Evolutionary conservation across 2,888 invertebrate genomes (phyloP).

Genomic region (Drosophila histrio): DNA sequence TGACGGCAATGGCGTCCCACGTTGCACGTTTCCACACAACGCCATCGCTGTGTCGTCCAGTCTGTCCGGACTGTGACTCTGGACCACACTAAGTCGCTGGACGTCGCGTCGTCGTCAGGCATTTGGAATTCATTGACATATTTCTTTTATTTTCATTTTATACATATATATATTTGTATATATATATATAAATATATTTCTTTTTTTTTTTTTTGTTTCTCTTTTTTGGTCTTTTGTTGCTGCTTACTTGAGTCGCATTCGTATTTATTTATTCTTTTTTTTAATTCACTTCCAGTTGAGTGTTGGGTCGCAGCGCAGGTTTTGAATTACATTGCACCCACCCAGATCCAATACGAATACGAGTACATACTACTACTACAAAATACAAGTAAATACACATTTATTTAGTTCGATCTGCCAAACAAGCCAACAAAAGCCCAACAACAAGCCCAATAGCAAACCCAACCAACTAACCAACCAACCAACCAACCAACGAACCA

Average conservation of each 20-base stretch:
- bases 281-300: conserved; percentile 61
- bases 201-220: conserved; percentile 5
- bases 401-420: conserved; percentile 72
- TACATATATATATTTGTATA: conserved; percentile 1
- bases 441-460: too few relatives aligned
- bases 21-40: conserved; percentile 37
- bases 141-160: conserved; percentile 39
- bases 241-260: conserved; percentile 28
- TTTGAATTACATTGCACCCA: conserved; percentile 67
- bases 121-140: conserved; percentile 78
- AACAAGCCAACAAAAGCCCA: conserved; percentile 10
- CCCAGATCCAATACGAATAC: conserved; percentile 23
- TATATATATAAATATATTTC: conserved; percentile 13
- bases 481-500: conserved; percentile 29
- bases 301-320: conserved; percentile 45
- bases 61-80: conserved; percentile 7
- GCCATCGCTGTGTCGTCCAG: conserved; percentile 2
- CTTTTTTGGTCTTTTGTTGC: conserved; percentile 9
- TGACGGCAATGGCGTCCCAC: conserved; percentile 68
- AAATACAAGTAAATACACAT: conserved; percentile 67
- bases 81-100: conserved; percentile 57
- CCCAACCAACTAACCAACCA: too few relatives aligned
- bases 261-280: conserved; percentile 24
- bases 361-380: conserved; percentile 13
- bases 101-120: conserved; percentile 57